Conservation (phyloP, 2,888 invertebrate species). For the Tenodera sinensis region DNA sequence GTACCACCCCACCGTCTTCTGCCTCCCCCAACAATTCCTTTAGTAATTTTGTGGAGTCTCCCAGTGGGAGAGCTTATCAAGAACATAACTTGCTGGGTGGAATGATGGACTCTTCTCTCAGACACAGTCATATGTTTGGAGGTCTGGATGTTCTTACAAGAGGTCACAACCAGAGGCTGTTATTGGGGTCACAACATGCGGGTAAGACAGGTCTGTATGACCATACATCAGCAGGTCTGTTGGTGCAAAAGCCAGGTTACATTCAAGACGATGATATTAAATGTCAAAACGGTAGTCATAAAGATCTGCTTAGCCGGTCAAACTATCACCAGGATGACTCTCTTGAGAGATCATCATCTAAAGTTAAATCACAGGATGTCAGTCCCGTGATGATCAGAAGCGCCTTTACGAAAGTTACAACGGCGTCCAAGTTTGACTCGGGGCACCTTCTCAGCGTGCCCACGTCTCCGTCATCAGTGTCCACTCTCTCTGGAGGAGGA, state of each 20-base stretch:
- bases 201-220: slow-evolving; percentile 8
- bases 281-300: background rate
- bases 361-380: background rate
- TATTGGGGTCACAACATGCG: background rate
- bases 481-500: slow-evolving; percentile 32
- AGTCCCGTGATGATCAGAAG: slow-evolving; percentile 45
- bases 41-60: background rate
- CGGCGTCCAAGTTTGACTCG: slow-evolving; percentile 25
- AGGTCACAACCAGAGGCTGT: background rate
- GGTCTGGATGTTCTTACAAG: background rate
- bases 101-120: background rate
- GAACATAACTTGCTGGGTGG: background rate
- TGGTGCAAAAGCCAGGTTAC: background rate
- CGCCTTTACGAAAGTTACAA: slow-evolving; percentile 78
- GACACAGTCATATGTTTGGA: background rate
- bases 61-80: background rate
- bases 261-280: slow-evolving; percentile 14
- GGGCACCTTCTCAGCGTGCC: slow-evolving; percentile 23
- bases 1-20: background rate
- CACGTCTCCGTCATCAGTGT: slow-evolving; percentile 35
- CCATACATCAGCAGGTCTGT: background rate
- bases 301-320: background rate
- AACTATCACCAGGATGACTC: slow-evolving; percentile 1
- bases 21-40: background rate
- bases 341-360: background rate